Evolutionary conservation across 2,888 invertebrate species (phyloP).

Genomic region (Synanthedon myopaeformis): DNA sequence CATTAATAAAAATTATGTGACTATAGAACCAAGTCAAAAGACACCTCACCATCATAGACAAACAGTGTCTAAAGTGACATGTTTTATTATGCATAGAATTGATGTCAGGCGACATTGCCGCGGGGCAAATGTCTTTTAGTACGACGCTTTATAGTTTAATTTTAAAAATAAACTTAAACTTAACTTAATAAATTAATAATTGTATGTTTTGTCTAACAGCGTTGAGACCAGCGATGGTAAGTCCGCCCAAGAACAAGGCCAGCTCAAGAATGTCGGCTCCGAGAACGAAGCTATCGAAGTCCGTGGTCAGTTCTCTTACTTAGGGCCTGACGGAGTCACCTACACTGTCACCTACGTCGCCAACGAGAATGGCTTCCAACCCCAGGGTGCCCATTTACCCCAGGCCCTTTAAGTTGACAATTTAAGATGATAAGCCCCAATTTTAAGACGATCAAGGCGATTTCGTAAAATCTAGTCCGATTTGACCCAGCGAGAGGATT

Average conservation of each 20-base stretch:
- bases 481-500: slow-evolving; percentile 28
- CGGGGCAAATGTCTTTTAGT: too few relatives aligned
- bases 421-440: neutral
- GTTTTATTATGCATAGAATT: too few relatives aligned
- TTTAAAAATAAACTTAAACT: too few relatives aligned
- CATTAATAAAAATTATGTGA: too few relatives aligned
- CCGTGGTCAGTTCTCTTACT: slow-evolving; percentile 40
- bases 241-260: slow-evolving; percentile 15
- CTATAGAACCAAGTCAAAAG: too few relatives aligned
- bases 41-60: too few relatives aligned
- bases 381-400: slow-evolving; percentile 46
- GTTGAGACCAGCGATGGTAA: slow-evolving; percentile 44
- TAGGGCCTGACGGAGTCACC: slow-evolving; percentile 49
- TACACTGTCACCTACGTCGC: slow-evolving; percentile 65
- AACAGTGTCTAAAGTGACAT: too few relatives aligned
- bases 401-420: slow-evolving; percentile 14
- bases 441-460: neutral
- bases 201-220: slow-evolving; percentile 16
- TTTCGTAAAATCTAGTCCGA: slow-evolving; percentile 36
- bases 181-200: neutral
- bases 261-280: slow-evolving; percentile 29
- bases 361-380: slow-evolving; percentile 66
- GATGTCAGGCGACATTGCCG: too few relatives aligned
- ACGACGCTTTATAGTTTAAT: too few relatives aligned
- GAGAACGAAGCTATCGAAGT: slow-evolving; percentile 36